Evolutionary conservation across 2,797 vertebrate species (phyloP), one percentile per base, ranked within the genome.

Genomic region (Semaprochilodus insignis): DNA sequence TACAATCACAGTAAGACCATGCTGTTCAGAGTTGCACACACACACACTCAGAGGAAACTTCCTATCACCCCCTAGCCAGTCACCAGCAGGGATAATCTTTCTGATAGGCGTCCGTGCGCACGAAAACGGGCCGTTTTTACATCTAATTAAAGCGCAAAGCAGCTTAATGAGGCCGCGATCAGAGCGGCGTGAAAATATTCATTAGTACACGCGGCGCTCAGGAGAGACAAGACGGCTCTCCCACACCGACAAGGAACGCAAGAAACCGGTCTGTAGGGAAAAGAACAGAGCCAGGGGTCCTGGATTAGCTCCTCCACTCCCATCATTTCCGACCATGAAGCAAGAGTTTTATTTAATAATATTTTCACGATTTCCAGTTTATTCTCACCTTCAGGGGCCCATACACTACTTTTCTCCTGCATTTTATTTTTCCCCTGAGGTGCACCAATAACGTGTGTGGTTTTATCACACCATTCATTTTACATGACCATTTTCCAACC

Each of bases 141-240:
- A 95, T 95, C 94, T 94, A 95, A 96, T 96, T 95, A 95, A 94
- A 94, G 93, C 92, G 93, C 91, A 94, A 93, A 95, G 91, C 88
- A 92, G 89, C 88, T 74, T 96, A 95, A 96, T 95, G 95, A 96
- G 94, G 90, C 88, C 92, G 91, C 91, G 93, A 93, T 95, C 94
- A 95, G 92, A 94, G 93, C 94, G 94, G 93, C 93, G 93, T 94
- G 93, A 95, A 95, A 94, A 94, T 93, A 90, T 93, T 91, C 93
- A 94, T 94, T 95, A 94, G 92, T 89, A 89, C 83, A 15, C 57
- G 57, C 23, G 8, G 16, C 57, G 67, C 91, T 92, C 27, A 2
- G 63, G n/a, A 74, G 70, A 65, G 81, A 74, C 27, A 7, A 19
- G 14, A 23, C 19, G 36, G 65, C 60, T 66, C 66, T 66, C 66